These are phyloP conservation scores for Nettapus auritus DNA, from an alignment of 2,113 vertebrate genomes.

Conservation along the genomic window DNA sequence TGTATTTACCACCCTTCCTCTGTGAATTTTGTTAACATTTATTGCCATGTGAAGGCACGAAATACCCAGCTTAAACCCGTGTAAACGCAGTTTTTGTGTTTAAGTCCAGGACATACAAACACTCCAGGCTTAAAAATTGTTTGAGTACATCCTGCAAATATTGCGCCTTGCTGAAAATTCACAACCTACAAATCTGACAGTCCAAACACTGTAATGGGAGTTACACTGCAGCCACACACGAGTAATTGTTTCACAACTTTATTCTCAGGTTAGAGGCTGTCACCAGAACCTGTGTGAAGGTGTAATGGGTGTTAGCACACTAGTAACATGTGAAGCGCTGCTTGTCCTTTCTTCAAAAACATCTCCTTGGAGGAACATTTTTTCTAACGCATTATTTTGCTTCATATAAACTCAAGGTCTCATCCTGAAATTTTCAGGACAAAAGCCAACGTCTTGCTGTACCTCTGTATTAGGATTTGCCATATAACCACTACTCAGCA, in stretches of 20 bases:
- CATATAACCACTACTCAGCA: not conserved
- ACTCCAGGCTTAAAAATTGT: not conserved
- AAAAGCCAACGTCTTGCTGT: not conserved
- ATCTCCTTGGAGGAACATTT: not conserved
- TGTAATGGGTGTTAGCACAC: not conserved
- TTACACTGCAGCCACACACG: not conserved
- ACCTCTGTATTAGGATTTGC: not conserved
- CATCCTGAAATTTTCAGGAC: not conserved
- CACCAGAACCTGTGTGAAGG: not conserved
- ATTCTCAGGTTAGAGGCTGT: not conserved
- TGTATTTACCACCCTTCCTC: not conserved
- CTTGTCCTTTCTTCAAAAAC: not conserved
- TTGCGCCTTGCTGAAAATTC: not conserved
- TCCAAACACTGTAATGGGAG: accelerated
- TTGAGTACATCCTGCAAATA: not conserved
- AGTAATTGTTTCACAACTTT: not conserved
- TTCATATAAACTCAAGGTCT: not conserved
- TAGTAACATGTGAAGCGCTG: not conserved
- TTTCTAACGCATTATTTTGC: not conserved
- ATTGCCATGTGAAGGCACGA: not conserved
- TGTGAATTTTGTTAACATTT: not conserved
- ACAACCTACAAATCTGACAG: not conserved
- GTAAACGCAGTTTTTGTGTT: not conserved
- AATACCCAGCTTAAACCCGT: not conserved
- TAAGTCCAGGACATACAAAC: not conserved